phyloP scores from a whole-genome alignment of 2,797 vertebrate species.

The Loris lydekkerianus region DNA sequence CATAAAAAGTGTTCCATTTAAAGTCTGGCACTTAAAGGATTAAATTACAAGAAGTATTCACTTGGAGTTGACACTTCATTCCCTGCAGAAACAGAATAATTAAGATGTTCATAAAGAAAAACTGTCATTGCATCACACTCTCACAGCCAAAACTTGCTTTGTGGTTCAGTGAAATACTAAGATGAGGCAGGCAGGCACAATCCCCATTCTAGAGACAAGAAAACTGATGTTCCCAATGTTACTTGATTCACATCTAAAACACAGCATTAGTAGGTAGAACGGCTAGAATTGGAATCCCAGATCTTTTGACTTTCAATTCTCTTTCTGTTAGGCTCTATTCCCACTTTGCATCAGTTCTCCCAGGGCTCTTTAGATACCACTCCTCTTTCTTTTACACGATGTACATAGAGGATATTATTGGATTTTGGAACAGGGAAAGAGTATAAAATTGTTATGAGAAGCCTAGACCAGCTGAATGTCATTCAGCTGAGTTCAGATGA shows the following conservation, averaged over 20 bases:
- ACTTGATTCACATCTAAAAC: background rate
- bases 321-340: background rate
- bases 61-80: slow-evolving; percentile 36
- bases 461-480: slow-evolving; percentile 31
- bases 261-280: background rate
- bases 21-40: slow-evolving; percentile 67
- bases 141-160: background rate
- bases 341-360: background rate
- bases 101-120: slow-evolving; percentile 47
- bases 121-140: background rate
- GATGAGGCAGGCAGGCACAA: background rate
- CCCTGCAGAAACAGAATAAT: slow-evolving; percentile 61
- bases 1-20: slow-evolving; percentile 67
- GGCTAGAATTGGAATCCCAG: background rate
- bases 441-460: background rate
- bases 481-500: slow-evolving; percentile 42
- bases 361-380: background rate
- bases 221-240: background rate
- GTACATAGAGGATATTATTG: background rate
- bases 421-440: background rate
- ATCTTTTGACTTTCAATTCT: background rate
- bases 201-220: background rate
- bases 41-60: slow-evolving; percentile 69
- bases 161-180: slow-evolving; percentile 1
- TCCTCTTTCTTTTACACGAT: background rate